phyloP scores from a whole-genome alignment of 2,797 vertebrate genomes.

The Paguma larvata region DNA sequence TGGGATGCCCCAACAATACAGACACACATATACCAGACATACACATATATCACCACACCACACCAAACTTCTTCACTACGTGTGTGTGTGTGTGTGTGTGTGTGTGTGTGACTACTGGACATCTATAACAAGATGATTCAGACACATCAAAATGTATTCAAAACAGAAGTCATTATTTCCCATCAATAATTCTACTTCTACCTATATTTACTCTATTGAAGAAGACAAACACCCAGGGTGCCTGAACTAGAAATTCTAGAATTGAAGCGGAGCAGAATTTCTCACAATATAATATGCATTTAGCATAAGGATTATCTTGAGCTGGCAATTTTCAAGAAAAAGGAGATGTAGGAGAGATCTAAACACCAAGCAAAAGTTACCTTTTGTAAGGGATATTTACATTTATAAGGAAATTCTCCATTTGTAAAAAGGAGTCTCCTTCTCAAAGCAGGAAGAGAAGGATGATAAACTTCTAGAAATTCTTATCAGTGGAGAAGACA shows the following conservation, averaged over 20 bases:
- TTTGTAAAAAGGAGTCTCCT: not conserved
- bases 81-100: not conserved
- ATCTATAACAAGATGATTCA: not conserved
- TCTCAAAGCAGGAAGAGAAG: not conserved
- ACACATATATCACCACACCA: not conserved
- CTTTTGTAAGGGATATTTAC: not conserved
- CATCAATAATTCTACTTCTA: not conserved
- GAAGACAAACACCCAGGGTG: not conserved
- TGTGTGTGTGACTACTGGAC: not conserved
- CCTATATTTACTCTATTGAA: not conserved
- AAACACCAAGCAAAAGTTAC: not conserved
- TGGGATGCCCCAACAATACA: not conserved
- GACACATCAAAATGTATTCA: not conserved
- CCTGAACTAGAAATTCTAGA: not conserved
- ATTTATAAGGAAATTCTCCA: not conserved
- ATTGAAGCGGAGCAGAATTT: not conserved
- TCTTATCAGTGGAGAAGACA: not conserved
- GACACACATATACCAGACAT: not conserved
- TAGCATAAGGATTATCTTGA: not conserved
- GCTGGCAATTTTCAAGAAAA: not conserved
- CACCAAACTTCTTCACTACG: not conserved
- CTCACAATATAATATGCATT: not conserved
- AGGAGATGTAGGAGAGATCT: not conserved
- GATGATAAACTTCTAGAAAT: not conserved
- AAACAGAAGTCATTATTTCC: not conserved